phyloP scores from a whole-genome alignment of 2,113 vertebrate species.

The Calyptommatus sinebrachiatus region DNA sequence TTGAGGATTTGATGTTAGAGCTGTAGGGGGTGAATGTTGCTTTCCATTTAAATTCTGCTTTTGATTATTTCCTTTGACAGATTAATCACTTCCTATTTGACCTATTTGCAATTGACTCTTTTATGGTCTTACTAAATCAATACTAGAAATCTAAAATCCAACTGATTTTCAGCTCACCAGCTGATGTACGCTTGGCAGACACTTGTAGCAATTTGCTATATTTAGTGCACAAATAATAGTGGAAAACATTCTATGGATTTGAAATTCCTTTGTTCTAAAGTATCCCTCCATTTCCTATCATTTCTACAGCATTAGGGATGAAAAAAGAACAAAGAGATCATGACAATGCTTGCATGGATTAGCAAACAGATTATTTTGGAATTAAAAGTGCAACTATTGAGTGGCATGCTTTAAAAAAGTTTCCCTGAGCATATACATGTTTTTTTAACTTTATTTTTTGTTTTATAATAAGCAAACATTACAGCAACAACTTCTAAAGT shows the following conservation, averaged over 20 bases:
- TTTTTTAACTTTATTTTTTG: too few species aligned
- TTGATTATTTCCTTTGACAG: slow-evolving; percentile 5
- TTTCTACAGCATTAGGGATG: not conserved
- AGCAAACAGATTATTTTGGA: too few species aligned
- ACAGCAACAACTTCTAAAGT: too few species aligned
- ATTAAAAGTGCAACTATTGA: not conserved
- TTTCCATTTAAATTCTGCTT: slow-evolving; percentile 8
- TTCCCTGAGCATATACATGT: too few species aligned
- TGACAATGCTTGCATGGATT: not conserved
- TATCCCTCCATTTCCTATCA: not conserved
- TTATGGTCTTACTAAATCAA: slow-evolving; percentile 17
- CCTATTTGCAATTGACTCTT: slow-evolving; percentile 9
- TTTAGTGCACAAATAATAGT: not conserved
- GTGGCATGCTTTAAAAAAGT: too few species aligned
- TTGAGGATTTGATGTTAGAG: not conserved
- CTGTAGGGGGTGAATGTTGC: not conserved
- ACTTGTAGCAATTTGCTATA: not conserved
- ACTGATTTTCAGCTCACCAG: not conserved
- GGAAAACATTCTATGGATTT: not conserved
- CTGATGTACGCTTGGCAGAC: not conserved
- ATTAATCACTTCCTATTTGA: slow-evolving; percentile 27
- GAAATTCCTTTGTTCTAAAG: not conserved
- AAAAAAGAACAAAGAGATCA: not conserved
- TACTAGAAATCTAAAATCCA: slow-evolving; percentile 17
- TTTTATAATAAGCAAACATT: too few species aligned